Evolutionary conservation across 2,113 vertebrate species (phyloP).

Genomic region (Cyprinodon variegatus): DNA sequence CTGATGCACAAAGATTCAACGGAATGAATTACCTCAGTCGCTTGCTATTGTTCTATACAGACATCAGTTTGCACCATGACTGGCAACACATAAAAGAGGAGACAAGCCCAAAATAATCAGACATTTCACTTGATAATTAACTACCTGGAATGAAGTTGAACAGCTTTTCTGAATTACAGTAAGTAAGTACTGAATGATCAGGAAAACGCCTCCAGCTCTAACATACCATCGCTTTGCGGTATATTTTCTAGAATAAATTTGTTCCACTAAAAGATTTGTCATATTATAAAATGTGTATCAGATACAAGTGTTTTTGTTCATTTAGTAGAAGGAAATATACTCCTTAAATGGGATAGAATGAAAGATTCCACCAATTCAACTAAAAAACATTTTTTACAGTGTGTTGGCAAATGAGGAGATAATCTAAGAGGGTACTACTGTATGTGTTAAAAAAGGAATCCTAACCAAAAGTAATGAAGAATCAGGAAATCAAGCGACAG

Average conservation of each 20-base stretch:
- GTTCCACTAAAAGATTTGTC: not conserved
- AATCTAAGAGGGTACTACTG: not conserved
- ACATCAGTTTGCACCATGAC: not conserved
- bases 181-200: not conserved
- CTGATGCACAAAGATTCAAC: not conserved
- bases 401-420: too few relatives aligned
- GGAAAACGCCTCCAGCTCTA: not conserved
- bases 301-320: not conserved
- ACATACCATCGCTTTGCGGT: not conserved
- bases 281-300: not conserved
- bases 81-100: not conserved
- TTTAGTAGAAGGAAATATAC: not conserved
- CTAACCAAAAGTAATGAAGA: not conserved
- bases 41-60: not conserved
- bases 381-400: too few relatives aligned
- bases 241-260: not conserved
- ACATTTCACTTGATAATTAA: not conserved
- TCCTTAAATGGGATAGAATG: not conserved
- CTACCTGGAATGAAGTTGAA: not conserved
- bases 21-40: not conserved
- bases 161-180: not conserved
- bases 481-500: not conserved
- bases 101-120: not conserved
- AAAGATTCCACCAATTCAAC: not conserved
- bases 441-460: not conserved